Percentiles rank a stretch among this genome's conserved stretches.
Conservation (phyloP, 2,888 invertebrate genomes). For the Trichogramma dendrolimi region DNA sequence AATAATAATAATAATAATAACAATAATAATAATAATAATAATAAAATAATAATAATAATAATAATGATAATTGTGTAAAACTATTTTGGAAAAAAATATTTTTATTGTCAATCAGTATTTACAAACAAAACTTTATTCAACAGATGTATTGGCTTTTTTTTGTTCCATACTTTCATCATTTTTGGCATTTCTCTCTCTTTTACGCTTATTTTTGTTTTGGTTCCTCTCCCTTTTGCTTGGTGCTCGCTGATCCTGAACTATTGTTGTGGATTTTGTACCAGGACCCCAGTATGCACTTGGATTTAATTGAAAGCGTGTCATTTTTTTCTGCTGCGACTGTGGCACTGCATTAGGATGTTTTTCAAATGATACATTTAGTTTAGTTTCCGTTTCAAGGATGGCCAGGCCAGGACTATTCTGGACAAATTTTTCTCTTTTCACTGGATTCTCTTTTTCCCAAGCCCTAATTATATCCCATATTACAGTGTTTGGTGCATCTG, state of each 20-base stretch:
- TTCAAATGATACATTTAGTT: slow-evolving; percentile 54
- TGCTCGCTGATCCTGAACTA: slow-evolving; percentile 42
- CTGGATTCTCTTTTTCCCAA: slow-evolving; percentile 70
- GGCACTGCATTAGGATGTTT: slow-evolving; percentile 75
- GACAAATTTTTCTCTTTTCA: slow-evolving; percentile 60
- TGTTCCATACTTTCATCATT: neutral
- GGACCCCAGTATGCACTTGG: slow-evolving; percentile 90
- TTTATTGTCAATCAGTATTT: neutral
- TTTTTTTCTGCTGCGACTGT: slow-evolving; percentile 65
- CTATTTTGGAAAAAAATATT: neutral
- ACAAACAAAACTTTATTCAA: slow-evolving; percentile 7
- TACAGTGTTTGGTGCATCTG: slow-evolving; percentile 78
- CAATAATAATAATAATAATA: too few species aligned
- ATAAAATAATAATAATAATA: too few species aligned
- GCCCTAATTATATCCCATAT: slow-evolving; percentile 89
- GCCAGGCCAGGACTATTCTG: slow-evolving; percentile 55
- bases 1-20: too few species aligned
- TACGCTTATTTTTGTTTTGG: slow-evolving; percentile 28
- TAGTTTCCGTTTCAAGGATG: slow-evolving; percentile 59
- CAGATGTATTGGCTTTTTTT: neutral
- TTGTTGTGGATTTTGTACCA: slow-evolving; percentile 73
- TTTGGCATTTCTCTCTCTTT: slow-evolving; percentile 15
- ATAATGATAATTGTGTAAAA: neutral
- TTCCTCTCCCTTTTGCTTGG: slow-evolving; percentile 30
- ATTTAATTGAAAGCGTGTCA: slow-evolving; percentile 81